Evolutionary conservation across 2,797 vertebrate genomes (phyloP), one percentile per base, ranked within the genome.

Genomic region (Gadopsis bispinosus): DNA sequence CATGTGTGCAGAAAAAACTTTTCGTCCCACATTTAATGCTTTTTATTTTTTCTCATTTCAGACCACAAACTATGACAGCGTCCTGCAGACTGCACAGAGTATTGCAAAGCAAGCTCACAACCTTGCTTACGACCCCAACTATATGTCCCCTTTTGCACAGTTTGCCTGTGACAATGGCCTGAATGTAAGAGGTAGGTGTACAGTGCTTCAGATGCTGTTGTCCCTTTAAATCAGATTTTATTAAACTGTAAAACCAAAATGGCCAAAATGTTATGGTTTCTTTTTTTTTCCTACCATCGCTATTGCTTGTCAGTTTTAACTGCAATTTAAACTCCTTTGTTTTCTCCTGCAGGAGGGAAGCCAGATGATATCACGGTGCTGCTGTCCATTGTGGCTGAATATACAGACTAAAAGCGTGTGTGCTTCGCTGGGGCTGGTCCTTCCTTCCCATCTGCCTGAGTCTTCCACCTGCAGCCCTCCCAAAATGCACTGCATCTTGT

Each of bases 361-460:
- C 98, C 98, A 80, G 98, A 99, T 53, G 98, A 99, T 92, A 99
- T 99, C 95, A 99, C 98, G 1, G 98, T 99, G 94, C 97, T 99
- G 64, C 96, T 99, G 79, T 99, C 98, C 7, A 99, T 99, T 56
- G 98, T 99, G 85, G 98, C 98, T 0, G 98, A 99, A 95, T 99
- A 99, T 76, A 97, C 98, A 89, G 98, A 99, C 96, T 99, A 93
- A 90, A 82, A 43, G 33, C 54, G 76, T 81, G 59, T 53, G 72
- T 59, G 50, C 67, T 76, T 79, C 31, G 81, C 72, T 72, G 80
- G 68, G 69, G 66, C 62, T 77, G 77, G 75, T 81, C 56, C 62
- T 76, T 75, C 66, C 80, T 78, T 56, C 75, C 75, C 13, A 10
- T 64, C 84, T 74, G 80, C 78, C 88, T 50, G 81, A 91, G 87